Conservation (phyloP, 2,888 invertebrate genomes). For the Lamellibrachia satsuma region DNA sequence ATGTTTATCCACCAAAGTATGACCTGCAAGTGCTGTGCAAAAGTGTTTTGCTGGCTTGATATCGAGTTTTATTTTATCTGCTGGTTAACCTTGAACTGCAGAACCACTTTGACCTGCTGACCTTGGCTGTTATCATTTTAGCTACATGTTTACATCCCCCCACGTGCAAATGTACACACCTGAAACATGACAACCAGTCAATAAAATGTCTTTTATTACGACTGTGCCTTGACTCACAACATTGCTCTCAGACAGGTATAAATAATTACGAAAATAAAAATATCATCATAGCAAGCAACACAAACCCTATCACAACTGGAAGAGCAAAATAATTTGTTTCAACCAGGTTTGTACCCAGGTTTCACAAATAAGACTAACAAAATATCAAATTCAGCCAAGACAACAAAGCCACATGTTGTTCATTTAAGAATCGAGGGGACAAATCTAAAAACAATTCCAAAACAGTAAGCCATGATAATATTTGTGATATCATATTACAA, state of each 20-base stretch:
- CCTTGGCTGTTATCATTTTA: background rate
- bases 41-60: background rate
- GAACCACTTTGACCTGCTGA: background rate
- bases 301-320: background rate
- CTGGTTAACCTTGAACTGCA: background rate
- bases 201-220: conserved; percentile 17
- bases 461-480: too few relatives aligned
- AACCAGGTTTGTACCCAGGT: background rate
- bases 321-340: background rate
- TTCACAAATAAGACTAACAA: background rate
- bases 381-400: background rate
- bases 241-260: background rate
- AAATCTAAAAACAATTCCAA: too few relatives aligned
- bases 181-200: background rate
- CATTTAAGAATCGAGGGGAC: background rate
- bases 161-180: background rate
- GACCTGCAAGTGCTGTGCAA: background rate
- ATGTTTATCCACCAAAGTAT: background rate
- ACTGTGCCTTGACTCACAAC: background rate
- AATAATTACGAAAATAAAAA: conserved; percentile 17
- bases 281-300: conserved; percentile 5
- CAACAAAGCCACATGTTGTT: background rate
- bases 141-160: background rate
- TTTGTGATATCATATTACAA: too few relatives aligned
- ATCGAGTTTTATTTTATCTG: background rate